phyloP scores from a whole-genome alignment of 2,113 vertebrate species.

The Mormyrus lacerda region DNA sequence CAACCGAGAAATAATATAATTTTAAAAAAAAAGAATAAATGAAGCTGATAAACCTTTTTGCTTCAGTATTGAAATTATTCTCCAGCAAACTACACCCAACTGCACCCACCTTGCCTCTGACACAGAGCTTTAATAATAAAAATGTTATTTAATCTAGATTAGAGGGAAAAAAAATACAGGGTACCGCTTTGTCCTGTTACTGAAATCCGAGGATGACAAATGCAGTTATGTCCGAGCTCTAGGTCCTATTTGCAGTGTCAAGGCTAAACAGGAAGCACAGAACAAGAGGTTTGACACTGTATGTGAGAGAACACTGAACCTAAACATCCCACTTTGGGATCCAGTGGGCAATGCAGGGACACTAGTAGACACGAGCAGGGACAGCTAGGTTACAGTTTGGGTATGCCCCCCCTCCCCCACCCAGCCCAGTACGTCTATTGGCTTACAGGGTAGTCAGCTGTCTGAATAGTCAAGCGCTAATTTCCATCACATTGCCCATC shows the following conservation, averaged over 20 bases:
- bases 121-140: not conserved
- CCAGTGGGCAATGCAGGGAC: not conserved
- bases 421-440: constrained; percentile 24
- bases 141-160: not conserved
- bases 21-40: not conserved
- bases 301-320: not conserved
- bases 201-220: not conserved
- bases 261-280: not conserved
- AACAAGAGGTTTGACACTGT: not conserved
- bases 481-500: constrained; percentile 63
- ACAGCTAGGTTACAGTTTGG: constrained; percentile 29
- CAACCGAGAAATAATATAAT: not conserved
- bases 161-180: not conserved
- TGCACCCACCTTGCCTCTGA: not conserved
- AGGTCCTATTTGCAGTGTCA: not conserved
- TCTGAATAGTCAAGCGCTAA: constrained; percentile 44
- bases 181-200: not conserved
- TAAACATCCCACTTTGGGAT: not conserved
- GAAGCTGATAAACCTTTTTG: not conserved
- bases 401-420: constrained; percentile 31
- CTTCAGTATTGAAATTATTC: not conserved
- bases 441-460: constrained; percentile 23
- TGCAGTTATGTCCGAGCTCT: not conserved
- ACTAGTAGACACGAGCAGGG: constrained; percentile 17
- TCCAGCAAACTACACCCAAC: not conserved